phyloP scores from a whole-genome alignment of 2,888 invertebrate species.

The Epinotia nisella region DNA sequence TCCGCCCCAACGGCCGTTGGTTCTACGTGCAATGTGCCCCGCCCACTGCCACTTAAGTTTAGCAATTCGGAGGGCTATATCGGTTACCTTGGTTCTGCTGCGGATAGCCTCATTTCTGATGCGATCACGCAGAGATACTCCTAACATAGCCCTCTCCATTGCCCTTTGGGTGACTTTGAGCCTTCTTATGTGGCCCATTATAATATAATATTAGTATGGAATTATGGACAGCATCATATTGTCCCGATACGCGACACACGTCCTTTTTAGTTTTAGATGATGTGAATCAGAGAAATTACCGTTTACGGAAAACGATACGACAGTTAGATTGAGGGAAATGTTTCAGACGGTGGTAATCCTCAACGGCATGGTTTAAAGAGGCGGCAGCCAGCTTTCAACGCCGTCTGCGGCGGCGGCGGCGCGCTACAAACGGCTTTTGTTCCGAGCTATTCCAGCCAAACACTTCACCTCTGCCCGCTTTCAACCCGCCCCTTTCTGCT shows the following conservation, averaged over 20 bases:
- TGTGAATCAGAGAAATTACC: background rate
- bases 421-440: background rate
- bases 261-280: background rate
- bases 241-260: background rate
- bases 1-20: too few relatives aligned
- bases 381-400: background rate
- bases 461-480: conserved; percentile 10
- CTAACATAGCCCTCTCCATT: too few relatives aligned
- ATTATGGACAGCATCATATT: too few relatives aligned
- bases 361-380: background rate
- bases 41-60: too few relatives aligned
- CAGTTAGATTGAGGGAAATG: background rate
- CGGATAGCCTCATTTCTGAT: too few relatives aligned
- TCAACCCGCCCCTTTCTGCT: background rate
- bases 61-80: too few relatives aligned
- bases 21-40: too few relatives aligned
- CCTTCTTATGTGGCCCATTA: too few relatives aligned
- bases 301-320: conserved; percentile 6
- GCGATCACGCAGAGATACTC: too few relatives aligned
- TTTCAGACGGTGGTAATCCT: conserved; percentile 8
- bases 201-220: too few relatives aligned
- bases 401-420: background rate
- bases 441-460: conserved; percentile 10
- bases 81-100: too few relatives aligned
- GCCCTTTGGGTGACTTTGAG: too few relatives aligned